Conservation (phyloP, 2,888 invertebrate species). For the Resseliella maxima region DNA sequence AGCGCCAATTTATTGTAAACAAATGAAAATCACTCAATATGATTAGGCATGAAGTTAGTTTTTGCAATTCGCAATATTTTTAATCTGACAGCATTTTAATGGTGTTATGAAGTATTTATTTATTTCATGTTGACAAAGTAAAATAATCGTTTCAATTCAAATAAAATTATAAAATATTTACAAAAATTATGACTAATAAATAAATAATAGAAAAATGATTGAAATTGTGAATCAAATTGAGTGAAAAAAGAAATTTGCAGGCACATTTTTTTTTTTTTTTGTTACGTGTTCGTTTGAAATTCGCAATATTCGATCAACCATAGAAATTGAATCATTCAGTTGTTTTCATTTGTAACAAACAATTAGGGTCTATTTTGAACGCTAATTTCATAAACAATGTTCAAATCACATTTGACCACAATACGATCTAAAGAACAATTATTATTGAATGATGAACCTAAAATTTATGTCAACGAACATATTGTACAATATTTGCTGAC, state of each 20-base stretch:
- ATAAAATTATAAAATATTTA: too few relatives aligned
- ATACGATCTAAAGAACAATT: slow-evolving; percentile 63
- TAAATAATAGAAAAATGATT: too few relatives aligned
- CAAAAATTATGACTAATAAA: too few relatives aligned
- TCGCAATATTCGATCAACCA: too few relatives aligned
- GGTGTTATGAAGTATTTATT: neutral
- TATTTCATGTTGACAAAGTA: slow-evolving; percentile 13
- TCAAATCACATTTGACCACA: slow-evolving; percentile 61
- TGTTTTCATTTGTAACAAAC: neutral
- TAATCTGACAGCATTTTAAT: neutral
- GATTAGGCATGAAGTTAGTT: slow-evolving; percentile 22
- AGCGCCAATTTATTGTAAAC: neutral
- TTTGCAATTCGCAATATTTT: neutral
- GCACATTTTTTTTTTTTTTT: too few relatives aligned
- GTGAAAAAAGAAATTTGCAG: too few relatives aligned
- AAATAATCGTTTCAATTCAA: neutral
- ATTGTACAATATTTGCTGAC: slow-evolving; percentile 64
- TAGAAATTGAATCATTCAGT: neutral
- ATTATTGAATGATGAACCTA: slow-evolving; percentile 61
- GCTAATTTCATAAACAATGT: slow-evolving; percentile 54
- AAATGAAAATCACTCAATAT: neutral
- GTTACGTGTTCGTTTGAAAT: too few relatives aligned
- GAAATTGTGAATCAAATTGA: too few relatives aligned
- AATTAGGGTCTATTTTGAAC: slow-evolving; percentile 55
- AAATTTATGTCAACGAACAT: slow-evolving; percentile 61